Evolutionary conservation across 2,113 vertebrate species (phyloP).

Genomic region (Anhinga anhinga): DNA sequence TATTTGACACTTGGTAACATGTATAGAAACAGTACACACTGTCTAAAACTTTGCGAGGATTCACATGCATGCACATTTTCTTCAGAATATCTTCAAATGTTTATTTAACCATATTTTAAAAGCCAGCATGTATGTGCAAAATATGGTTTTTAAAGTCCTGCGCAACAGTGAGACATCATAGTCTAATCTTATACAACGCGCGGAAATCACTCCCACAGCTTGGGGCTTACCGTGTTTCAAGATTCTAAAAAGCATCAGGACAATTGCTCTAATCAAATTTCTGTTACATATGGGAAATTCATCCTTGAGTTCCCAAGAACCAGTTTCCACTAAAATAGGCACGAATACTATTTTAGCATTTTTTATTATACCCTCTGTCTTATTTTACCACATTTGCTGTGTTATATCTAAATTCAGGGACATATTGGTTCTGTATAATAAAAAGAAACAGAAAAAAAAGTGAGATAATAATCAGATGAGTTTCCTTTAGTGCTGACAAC

Average conservation of each 20-base stretch:
- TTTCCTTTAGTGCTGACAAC: neutral
- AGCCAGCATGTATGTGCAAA: neutral
- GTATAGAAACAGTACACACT: neutral
- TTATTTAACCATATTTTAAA: neutral
- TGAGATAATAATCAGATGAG: neutral
- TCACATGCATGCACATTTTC: neutral
- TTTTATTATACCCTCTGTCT: neutral
- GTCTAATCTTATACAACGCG: neutral
- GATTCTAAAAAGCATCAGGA: neutral
- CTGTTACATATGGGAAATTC: neutral
- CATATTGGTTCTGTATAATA: neutral
- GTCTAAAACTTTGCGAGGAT: neutral
- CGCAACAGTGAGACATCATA: neutral
- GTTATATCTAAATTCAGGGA: neutral
- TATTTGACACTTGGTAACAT: neutral
- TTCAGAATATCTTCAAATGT: neutral
- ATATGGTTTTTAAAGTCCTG: neutral
- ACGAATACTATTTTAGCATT: neutral
- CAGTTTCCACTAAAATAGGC: neutral
- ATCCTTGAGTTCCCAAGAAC: neutral
- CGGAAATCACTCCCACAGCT: neutral
- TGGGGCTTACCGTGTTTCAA: neutral
- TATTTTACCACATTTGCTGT: neutral
- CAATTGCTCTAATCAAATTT: neutral
- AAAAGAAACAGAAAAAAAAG: neutral